Conservation (phyloP, 2,888 invertebrate species). For the Phorcus lineatus region DNA sequence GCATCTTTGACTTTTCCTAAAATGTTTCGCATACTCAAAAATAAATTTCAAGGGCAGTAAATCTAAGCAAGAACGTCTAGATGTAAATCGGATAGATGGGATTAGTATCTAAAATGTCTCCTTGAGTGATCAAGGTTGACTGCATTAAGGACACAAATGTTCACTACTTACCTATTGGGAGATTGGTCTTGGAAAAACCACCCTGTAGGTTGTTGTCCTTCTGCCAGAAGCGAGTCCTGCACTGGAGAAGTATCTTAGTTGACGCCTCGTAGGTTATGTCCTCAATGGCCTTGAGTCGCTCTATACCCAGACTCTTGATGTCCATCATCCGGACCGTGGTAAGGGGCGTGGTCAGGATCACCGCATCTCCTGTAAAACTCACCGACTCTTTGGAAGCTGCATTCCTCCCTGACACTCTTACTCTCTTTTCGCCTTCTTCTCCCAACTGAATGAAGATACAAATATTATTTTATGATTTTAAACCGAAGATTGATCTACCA, state of each 20-base stretch:
- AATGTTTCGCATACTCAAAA: too few relatives aligned
- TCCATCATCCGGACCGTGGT: conserved; percentile 38
- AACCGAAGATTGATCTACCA: too few relatives aligned
- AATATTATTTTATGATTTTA: neutral
- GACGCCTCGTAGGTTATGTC: conserved; percentile 30
- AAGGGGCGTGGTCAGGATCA: conserved; percentile 39
- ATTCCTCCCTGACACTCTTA: conserved; percentile 31
- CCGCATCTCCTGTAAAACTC: conserved; percentile 34
- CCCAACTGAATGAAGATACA: too few relatives aligned
- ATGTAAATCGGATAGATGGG: too few relatives aligned
- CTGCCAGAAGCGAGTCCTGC: conserved; percentile 39
- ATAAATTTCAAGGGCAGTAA: too few relatives aligned
- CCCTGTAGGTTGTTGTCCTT: conserved; percentile 32
- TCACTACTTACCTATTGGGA: conserved; percentile 30
- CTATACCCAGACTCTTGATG: neutral
- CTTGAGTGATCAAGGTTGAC: too few relatives aligned
- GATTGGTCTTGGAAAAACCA: conserved; percentile 30
- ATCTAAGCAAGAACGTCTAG: too few relatives aligned
- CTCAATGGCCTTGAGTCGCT: conserved; percentile 21
- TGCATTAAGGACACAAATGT: too few relatives aligned
- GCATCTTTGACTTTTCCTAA: too few relatives aligned
- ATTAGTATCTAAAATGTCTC: too few relatives aligned
- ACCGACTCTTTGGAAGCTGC: conserved; percentile 16
- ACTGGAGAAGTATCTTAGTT: conserved; percentile 41
- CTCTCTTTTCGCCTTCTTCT: neutral